phyloP scores from a whole-genome alignment of 2,888 invertebrate species.

The Cosmopolites sordidus region DNA sequence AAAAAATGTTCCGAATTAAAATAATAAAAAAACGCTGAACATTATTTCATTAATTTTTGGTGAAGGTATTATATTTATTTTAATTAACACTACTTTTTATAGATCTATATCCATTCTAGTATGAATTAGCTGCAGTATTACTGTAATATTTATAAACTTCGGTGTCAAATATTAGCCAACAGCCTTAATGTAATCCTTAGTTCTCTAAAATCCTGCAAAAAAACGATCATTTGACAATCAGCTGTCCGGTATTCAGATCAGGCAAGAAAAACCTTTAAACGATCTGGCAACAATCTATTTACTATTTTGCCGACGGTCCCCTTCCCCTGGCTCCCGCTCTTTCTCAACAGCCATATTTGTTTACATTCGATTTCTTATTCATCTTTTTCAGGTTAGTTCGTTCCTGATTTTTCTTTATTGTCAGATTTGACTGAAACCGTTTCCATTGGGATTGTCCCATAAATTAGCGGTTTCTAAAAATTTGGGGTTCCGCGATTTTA shows the following conservation, averaged over 20 bases:
- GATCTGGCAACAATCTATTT: slow-evolving; percentile 13
- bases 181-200: too few species aligned
- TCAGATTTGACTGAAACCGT: not conserved
- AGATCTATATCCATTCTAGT: too few species aligned
- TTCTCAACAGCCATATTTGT: slow-evolving; percentile 17
- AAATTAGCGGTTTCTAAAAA: slow-evolving; percentile 17
- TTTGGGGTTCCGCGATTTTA: slow-evolving; percentile 7
- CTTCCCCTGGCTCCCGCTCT: not conserved
- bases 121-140: too few species aligned
- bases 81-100: too few species aligned
- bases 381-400: slow-evolving; percentile 11
- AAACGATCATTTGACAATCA: slow-evolving; percentile 3
- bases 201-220: too few species aligned
- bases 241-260: not conserved
- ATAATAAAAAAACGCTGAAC: too few species aligned
- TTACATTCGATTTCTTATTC: slow-evolving; percentile 13
- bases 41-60: too few species aligned
- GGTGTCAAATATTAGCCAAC: too few species aligned
- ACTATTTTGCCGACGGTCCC: slow-evolving; percentile 1
- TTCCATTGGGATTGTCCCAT: slow-evolving; percentile 9
- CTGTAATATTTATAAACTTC: too few species aligned
- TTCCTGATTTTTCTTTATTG: not conserved
- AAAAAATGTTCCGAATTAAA: too few species aligned
- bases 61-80: too few species aligned
- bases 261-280: not conserved